These are phyloP conservation scores for Euglossa dilemma DNA, from an alignment of 1,140 invertebrate genomes.

Conservation along the genomic window DNA sequence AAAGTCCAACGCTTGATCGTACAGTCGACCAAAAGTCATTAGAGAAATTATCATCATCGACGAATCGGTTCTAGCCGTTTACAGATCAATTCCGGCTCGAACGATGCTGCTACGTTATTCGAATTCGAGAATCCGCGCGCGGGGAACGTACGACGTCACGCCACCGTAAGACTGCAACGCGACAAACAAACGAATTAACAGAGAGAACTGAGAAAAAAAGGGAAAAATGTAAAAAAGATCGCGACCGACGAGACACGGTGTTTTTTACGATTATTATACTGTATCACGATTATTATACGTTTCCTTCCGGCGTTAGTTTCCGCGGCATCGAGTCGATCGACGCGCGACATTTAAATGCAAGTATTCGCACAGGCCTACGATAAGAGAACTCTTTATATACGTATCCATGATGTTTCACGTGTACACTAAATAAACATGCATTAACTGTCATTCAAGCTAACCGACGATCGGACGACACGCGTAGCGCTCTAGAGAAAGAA, in stretches of 20 bases:
- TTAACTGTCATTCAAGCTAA: conserved; percentile 25
- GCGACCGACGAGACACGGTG: background rate
- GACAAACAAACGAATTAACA: background rate
- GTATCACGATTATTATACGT: conserved; percentile 11
- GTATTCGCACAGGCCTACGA: conserved; percentile 63
- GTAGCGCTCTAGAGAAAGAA: conserved; percentile 28
- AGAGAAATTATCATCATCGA: conserved; percentile 12
- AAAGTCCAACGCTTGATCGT: conserved; percentile 30
- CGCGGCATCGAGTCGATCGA: conserved; percentile 29
- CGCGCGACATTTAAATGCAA: conserved; percentile 41
- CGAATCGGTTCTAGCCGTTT: conserved; percentile 7
- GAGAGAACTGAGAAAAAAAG: background rate
- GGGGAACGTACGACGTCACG: conserved; percentile 8
- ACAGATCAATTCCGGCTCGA: background rate
- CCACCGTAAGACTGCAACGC: conserved; percentile 22
- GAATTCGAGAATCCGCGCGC: background rate
- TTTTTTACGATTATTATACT: conserved; percentile 31
- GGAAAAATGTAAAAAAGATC: background rate
- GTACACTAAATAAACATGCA: conserved; percentile 31
- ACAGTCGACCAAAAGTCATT: conserved; percentile 26
- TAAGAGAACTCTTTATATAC: conserved; percentile 56
- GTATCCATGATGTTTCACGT: conserved; percentile 55
- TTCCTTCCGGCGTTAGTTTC: conserved; percentile 11
- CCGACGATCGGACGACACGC: conserved; percentile 16
- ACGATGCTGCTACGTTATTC: background rate